Conservation (phyloP, 2,888 invertebrate species). For the Napeogenes inachia region DNA sequence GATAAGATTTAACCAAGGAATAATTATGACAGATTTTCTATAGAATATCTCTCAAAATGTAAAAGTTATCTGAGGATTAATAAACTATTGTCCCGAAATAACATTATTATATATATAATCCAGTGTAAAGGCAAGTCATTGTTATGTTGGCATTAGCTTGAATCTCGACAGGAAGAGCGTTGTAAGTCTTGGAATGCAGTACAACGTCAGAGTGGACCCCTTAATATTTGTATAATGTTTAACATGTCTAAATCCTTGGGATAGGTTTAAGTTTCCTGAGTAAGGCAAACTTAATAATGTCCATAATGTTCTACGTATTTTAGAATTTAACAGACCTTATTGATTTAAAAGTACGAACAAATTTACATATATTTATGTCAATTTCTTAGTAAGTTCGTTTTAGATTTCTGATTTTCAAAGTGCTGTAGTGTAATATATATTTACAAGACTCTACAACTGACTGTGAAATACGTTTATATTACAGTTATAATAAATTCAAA, state of each 20-base stretch:
- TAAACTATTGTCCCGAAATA: background rate
- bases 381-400: too few species aligned
- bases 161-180: conserved; percentile 61
- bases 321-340: background rate
- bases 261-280: conserved; percentile 34
- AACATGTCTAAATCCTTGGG: conserved; percentile 61
- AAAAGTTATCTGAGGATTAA: background rate
- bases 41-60: background rate
- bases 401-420: too few species aligned
- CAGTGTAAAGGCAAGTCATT: background rate
- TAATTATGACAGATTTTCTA: too few species aligned
- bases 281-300: conserved; percentile 2
- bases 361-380: too few species aligned
- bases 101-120: background rate
- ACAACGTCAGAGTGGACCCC: conserved; percentile 43
- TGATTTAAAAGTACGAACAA: too few species aligned
- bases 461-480: too few species aligned
- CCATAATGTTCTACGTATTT: conserved; percentile 1
- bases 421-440: too few species aligned
- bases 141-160: conserved; percentile 38
- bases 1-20: too few species aligned
- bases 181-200: conserved; percentile 46
- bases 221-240: conserved; percentile 63
- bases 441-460: too few species aligned
- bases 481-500: too few species aligned